phyloP scores from a whole-genome alignment of 2,113 vertebrate species.

The Gymnarchus niloticus region DNA sequence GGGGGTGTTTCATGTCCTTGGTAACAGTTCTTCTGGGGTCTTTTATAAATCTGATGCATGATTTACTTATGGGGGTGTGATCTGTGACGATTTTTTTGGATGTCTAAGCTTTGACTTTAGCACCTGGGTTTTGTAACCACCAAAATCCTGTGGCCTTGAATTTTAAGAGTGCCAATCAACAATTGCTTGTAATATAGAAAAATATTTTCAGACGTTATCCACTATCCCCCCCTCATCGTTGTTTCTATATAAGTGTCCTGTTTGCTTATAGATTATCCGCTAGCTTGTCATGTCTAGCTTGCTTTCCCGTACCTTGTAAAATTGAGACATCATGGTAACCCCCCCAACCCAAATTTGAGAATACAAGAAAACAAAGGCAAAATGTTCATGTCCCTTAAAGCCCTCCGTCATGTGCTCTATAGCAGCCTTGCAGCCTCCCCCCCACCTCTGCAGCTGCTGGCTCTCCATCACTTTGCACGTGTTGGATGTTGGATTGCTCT shows the following conservation, averaged over 20 bases:
- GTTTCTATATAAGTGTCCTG: background rate
- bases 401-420: background rate
- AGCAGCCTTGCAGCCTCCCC: background rate
- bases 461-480: background rate
- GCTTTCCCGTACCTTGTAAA: constrained; percentile 8
- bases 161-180: no score
- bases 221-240: background rate
- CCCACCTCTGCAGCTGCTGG: background rate
- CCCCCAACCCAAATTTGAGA: background rate
- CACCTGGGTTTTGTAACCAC: background rate
- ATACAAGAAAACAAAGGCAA: constrained; percentile 12
- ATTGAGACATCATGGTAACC: constrained; percentile 6
- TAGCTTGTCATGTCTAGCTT: background rate
- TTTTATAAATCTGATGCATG: no score
- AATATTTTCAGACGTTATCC: background rate
- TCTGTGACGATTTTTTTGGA: background rate
- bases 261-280: background rate
- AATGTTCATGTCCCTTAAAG: constrained; percentile 10
- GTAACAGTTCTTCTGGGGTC: no score
- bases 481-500: background rate
- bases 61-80: background rate
- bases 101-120: background rate
- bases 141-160: background rate
- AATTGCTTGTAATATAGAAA: background rate
- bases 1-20: background rate